Evolutionary conservation across 2,797 vertebrate genomes (phyloP), one percentile per base, ranked within the genome.

Genomic region (Pangasius djambal): DNA sequence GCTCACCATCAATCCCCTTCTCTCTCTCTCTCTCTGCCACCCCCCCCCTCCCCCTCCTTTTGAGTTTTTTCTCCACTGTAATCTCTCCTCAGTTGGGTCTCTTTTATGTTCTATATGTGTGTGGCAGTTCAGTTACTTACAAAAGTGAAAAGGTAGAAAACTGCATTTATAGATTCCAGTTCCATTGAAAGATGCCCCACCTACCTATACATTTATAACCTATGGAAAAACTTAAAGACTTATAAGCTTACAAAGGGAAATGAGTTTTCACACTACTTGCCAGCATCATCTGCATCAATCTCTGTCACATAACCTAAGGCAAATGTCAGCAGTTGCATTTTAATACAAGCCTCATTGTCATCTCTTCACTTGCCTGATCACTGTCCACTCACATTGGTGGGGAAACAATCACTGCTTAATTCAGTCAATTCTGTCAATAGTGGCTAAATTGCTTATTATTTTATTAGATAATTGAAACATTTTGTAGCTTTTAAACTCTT

Each of bases 31-130:
- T 44, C 0, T 44, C 44, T 44, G 37, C 2, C 37, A 48, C 87
- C 91, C 83, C 65, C 28, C 86, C 48, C 77, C 88, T 87, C 88
- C 20, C 69, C 77, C 63, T 87, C 57, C 57, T 20, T 22, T 67
- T 86, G 37, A 37, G 81, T 15, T 61, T 44, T 20, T 67, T 84
- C 6, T 67, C 6, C 55, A 40, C 20, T 50, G 15, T n/a, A 67
- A 65, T 67, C 3, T 31, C 28, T 18, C 15, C 18, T 48, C 28
- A 84, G 40, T 48, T 48, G 1, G 1, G 8, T 65, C 25, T 52
- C 25, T 10, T 6, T 63, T 84, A n/a, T 67, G 13, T 48, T 52
- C 1, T 67, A 44, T 63, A 15, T 44, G 7, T 2, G 4, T 50
- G 16, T 69, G 16, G n/a, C 2, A 50, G 9, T 34, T 48, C 9